These are phyloP conservation scores for Manacus vitellinus DNA, from an alignment of 2,113 vertebrate genomes.

Conservation along the genomic window DNA sequence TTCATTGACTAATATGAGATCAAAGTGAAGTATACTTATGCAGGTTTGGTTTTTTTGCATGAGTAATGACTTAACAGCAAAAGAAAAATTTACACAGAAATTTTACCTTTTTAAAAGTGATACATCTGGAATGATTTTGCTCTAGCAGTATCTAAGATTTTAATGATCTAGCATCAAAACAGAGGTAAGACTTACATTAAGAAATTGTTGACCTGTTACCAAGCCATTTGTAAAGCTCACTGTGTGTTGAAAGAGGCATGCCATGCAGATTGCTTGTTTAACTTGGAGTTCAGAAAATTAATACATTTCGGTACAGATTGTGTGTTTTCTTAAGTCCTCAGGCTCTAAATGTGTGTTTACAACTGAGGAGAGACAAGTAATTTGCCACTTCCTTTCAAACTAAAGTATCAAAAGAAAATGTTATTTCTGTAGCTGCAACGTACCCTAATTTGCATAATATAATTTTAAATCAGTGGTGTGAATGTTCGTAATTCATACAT, in stretches of 20 bases:
- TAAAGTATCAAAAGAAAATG: not conserved
- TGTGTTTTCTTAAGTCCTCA: not conserved
- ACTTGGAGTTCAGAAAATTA: not conserved
- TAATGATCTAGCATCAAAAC: conserved; percentile 63
- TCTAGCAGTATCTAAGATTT: conserved; percentile 57
- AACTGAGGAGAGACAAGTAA: not conserved
- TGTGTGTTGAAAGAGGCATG: not conserved
- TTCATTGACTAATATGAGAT: conserved; percentile 53
- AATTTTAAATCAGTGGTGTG: not conserved
- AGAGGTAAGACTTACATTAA: conserved; percentile 62
- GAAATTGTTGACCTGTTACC: conserved; percentile 4
- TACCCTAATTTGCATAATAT: not conserved
- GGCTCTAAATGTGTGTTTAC: not conserved
- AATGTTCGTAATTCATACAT: not conserved
- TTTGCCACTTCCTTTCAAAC: not conserved
- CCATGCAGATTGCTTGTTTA: not conserved
- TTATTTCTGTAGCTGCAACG: not conserved
- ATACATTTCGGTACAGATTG: not conserved
- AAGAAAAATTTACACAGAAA: conserved; percentile 45
- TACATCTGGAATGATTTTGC: conserved; percentile 33
- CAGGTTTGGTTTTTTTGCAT: conserved; percentile 25
- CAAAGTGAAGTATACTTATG: conserved; percentile 11
- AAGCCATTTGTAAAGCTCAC: conserved; percentile 43
- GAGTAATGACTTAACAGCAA: conserved; percentile 32
- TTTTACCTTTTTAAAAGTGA: not conserved